These are phyloP conservation scores for Hypothenemus hampei DNA, from an alignment of 1,140 invertebrate genomes.

Conservation along the genomic window DNA sequence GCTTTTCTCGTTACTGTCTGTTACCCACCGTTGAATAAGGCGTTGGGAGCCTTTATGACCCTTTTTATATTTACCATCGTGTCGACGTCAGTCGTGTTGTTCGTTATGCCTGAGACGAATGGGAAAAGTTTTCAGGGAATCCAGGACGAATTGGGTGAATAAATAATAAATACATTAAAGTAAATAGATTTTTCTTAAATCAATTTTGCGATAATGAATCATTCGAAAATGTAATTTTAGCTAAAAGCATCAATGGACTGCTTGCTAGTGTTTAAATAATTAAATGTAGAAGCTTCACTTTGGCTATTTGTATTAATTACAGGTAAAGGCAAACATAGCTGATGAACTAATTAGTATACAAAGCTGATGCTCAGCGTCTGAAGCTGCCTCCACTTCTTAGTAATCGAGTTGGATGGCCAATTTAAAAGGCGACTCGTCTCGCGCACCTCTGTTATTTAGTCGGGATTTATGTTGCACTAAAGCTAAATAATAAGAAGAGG, in stretches of 20 bases:
- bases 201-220: too few species aligned
- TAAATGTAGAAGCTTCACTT: too few species aligned
- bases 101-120: constrained; percentile 71
- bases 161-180: not conserved
- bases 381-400: not conserved
- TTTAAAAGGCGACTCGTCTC: too few species aligned
- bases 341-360: constrained; percentile 6
- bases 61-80: constrained; percentile 63
- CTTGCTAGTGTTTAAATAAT: too few species aligned
- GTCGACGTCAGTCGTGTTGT: constrained; percentile 55
- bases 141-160: constrained; percentile 51
- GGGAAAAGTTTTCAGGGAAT: constrained; percentile 71
- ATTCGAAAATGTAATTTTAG: too few species aligned
- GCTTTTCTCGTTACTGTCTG: constrained; percentile 80
- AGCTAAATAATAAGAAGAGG: too few species aligned
- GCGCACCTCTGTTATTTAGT: too few species aligned
- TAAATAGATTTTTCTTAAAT: too few species aligned
- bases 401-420: constrained; percentile 1
- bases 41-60: constrained; percentile 50
- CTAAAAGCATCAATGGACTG: too few species aligned
- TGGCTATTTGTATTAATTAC: not conserved
- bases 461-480: too few species aligned
- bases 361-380: not conserved
- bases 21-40: constrained; percentile 50
- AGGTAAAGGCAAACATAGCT: not conserved